Percentiles rank a stretch among this genome's conserved stretches.
Conservation (phyloP, 2,888 invertebrate genomes). For the Andrena camellia region DNA sequence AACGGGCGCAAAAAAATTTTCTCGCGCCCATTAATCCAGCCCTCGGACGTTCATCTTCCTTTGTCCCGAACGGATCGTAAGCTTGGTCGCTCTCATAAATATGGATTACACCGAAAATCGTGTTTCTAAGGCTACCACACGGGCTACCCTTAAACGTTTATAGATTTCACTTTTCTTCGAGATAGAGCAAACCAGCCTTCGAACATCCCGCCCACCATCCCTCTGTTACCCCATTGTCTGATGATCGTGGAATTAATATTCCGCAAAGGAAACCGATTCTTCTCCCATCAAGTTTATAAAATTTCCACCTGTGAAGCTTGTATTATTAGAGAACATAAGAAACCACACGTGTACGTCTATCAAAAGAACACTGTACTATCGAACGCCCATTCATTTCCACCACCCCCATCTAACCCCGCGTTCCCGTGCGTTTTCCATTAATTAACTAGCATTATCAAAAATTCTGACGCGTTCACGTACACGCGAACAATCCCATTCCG, state of each 20-base stretch:
- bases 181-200: background rate
- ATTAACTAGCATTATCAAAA: conserved; percentile 35
- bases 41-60: conserved; percentile 54
- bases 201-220: background rate
- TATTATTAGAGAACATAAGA: background rate
- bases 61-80: conserved; percentile 15
- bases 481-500: conserved; percentile 15
- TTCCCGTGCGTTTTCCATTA: background rate
- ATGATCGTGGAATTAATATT: too few species aligned
- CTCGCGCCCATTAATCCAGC: conserved; percentile 59
- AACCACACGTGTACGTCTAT: too few species aligned
- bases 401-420: background rate
- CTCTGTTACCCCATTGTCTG: background rate
- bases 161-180: conserved; percentile 51
- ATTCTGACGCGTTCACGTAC: background rate
- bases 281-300: background rate
- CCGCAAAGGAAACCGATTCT: too few species aligned
- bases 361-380: background rate
- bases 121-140: conserved; percentile 42
- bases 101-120: conserved; percentile 69
- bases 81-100: conserved; percentile 61
- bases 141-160: conserved; percentile 50
- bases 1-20: conserved; percentile 52
- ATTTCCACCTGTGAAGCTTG: background rate
- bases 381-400: background rate